phyloP scores from a whole-genome alignment of 2,797 vertebrate species.

The Eurystomus glaucurus region DNA sequence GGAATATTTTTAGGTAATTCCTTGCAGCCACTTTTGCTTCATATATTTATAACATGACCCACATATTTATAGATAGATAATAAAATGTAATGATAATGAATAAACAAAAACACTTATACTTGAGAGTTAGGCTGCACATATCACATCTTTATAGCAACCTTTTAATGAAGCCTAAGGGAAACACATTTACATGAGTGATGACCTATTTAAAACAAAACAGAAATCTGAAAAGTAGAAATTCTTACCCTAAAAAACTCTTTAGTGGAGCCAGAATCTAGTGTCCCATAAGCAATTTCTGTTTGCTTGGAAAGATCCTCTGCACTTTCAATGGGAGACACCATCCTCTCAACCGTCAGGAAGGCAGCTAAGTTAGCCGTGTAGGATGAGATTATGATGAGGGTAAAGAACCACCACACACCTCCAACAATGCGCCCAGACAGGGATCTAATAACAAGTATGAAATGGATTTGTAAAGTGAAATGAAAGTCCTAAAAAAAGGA shows the following conservation, averaged over 20 bases:
- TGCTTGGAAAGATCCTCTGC: slow-evolving; percentile 99
- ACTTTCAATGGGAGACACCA: slow-evolving; percentile 99
- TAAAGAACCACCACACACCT: slow-evolving; percentile 99
- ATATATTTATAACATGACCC: not conserved
- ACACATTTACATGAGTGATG: not conserved
- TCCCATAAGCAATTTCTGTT: slow-evolving; percentile 98
- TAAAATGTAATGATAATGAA: not conserved
- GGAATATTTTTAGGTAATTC: not conserved
- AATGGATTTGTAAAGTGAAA: slow-evolving; percentile 85
- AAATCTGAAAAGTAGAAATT: slow-evolving; percentile 61
- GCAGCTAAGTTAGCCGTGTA: slow-evolving; percentile 99
- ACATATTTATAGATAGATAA: not conserved
- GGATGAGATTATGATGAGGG: slow-evolving; percentile 99
- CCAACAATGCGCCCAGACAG: slow-evolving; percentile 99
- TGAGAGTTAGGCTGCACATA: not conserved
- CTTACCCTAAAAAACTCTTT: slow-evolving; percentile 99
- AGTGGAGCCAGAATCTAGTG: slow-evolving; percentile 97
- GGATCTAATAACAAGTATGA: slow-evolving; percentile 93
- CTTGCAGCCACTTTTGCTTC: not conserved
- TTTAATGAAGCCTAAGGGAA: not conserved
- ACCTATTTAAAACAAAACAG: slow-evolving; percentile 23
- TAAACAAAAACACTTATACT: not conserved
- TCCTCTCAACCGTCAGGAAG: slow-evolving; percentile 99
- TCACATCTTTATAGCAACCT: not conserved
- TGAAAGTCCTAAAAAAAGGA: slow-evolving; percentile 73